These are phyloP conservation scores for Denticeps clupeoides DNA, from an alignment of 2,797 vertebrate species.

Conservation along the genomic window DNA sequence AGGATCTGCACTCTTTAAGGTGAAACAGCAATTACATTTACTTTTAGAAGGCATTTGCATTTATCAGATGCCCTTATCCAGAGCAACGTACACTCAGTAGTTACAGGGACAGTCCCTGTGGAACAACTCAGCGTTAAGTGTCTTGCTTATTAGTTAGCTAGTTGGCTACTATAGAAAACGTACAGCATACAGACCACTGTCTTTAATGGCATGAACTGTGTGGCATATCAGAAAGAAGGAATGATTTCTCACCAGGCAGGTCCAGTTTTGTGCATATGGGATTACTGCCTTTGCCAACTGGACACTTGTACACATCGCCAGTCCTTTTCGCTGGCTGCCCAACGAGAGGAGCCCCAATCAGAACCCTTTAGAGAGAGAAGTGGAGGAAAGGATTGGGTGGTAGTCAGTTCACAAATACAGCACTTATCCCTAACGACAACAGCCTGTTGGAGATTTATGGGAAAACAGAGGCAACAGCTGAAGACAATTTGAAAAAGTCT, in stretches of 20 bases:
- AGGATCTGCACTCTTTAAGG: too few relatives aligned
- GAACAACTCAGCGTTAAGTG: too few relatives aligned
- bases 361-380: slow-evolving; percentile 63
- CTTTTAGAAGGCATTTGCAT: too few relatives aligned
- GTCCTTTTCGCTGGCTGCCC: slow-evolving; percentile 81
- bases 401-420: slow-evolving; percentile 17
- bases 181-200: too few relatives aligned
- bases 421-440: slow-evolving; percentile 21
- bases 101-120: too few relatives aligned
- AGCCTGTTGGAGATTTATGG: slow-evolving; percentile 22
- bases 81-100: too few relatives aligned
- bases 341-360: slow-evolving; percentile 85
- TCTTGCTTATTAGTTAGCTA: too few relatives aligned
- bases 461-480: slow-evolving; percentile 14
- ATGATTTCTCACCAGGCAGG: slow-evolving; percentile 79
- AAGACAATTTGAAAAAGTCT: slow-evolving; percentile 13
- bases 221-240: too few relatives aligned
- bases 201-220: too few relatives aligned
- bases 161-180: too few relatives aligned
- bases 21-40: too few relatives aligned
- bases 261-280: slow-evolving; percentile 72
- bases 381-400: neutral
- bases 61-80: too few relatives aligned
- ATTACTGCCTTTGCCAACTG: slow-evolving; percentile 54
- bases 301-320: slow-evolving; percentile 93